phyloP scores from a whole-genome alignment of 2,113 vertebrate genomes.

The Rhea pennata region DNA sequence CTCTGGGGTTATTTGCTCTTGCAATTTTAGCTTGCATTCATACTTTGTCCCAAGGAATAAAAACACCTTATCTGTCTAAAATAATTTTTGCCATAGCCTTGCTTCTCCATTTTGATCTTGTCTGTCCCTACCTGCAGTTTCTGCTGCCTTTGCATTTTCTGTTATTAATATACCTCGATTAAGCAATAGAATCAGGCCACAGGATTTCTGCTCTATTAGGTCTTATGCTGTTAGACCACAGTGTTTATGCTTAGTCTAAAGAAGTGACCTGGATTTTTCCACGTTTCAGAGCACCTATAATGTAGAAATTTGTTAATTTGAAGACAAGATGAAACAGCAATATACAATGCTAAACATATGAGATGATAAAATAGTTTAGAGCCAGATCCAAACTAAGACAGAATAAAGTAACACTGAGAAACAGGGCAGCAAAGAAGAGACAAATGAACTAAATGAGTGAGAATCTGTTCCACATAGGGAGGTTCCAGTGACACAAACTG shows the following conservation, averaged over 20 bases:
- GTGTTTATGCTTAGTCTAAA: not conserved
- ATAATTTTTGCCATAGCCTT: conserved; percentile 42
- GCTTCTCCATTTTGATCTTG: conserved; percentile 35
- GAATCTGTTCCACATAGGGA: not conserved
- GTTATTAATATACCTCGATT: conserved; percentile 31
- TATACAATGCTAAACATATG: not conserved
- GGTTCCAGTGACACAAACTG: not conserved
- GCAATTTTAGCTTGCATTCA: conserved; percentile 66
- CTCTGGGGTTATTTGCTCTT: conserved; percentile 64
- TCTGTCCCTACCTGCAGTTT: conserved; percentile 20
- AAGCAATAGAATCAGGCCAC: conserved; percentile 15
- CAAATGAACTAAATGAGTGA: not conserved
- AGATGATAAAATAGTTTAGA: not conserved
- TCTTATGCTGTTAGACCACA: not conserved
- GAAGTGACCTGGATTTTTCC: conserved; percentile 3
- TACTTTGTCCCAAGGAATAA: conserved; percentile 65
- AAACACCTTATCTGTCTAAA: conserved; percentile 32
- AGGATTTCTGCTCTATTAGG: not conserved
- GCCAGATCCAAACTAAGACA: not conserved
- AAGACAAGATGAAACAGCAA: not conserved
- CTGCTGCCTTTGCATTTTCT: conserved; percentile 26
- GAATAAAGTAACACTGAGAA: not conserved
- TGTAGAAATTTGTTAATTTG: not conserved
- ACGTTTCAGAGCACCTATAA: not conserved
- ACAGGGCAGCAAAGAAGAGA: not conserved